phyloP scores from a whole-genome alignment of 2,797 vertebrate species.

The Acropternis orthonyx region DNA sequence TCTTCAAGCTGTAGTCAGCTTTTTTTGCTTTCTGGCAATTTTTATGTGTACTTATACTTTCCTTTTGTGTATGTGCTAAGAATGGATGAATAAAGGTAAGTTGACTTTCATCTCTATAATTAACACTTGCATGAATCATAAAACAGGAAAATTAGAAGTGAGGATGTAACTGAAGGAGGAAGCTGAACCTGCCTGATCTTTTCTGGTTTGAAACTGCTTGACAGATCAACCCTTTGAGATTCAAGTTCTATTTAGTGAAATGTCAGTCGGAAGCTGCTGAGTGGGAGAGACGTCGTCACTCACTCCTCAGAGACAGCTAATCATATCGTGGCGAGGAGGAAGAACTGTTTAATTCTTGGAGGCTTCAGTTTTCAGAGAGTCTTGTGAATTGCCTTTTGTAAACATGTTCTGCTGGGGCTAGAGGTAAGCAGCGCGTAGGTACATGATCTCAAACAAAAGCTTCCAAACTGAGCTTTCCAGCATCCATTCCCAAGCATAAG shows the following conservation, averaged over 20 bases:
- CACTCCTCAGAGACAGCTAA: slow-evolving; percentile 42
- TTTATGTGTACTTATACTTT: slow-evolving; percentile 2
- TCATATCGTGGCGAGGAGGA: neutral
- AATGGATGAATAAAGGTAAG: slow-evolving; percentile 28
- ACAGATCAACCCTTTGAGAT: slow-evolving; percentile 50
- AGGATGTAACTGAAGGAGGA: slow-evolving; percentile 10
- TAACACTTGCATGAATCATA: slow-evolving; percentile 67
- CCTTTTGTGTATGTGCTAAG: slow-evolving; percentile 44
- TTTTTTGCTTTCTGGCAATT: slow-evolving; percentile 24
- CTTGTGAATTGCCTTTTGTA: slow-evolving; percentile 2
- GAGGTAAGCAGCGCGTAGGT: neutral
- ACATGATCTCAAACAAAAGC: neutral
- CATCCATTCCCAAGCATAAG: neutral
- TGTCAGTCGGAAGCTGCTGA: slow-evolving; percentile 50
- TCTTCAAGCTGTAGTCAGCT: neutral
- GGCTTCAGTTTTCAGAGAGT: neutral
- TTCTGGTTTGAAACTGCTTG: slow-evolving; percentile 34
- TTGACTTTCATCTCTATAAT: slow-evolving; percentile 70
- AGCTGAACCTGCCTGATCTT: slow-evolving; percentile 56
- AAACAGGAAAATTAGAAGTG: slow-evolving; percentile 65
- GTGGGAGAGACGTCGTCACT: slow-evolving; percentile 40
- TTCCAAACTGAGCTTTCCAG: neutral
- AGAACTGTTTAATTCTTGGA: slow-evolving; percentile 1
- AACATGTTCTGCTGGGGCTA: neutral
- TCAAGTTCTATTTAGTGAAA: slow-evolving; percentile 45